Evolutionary conservation across 2,888 invertebrate genomes (phyloP).

Genomic region (Drosophila ustulata): DNA sequence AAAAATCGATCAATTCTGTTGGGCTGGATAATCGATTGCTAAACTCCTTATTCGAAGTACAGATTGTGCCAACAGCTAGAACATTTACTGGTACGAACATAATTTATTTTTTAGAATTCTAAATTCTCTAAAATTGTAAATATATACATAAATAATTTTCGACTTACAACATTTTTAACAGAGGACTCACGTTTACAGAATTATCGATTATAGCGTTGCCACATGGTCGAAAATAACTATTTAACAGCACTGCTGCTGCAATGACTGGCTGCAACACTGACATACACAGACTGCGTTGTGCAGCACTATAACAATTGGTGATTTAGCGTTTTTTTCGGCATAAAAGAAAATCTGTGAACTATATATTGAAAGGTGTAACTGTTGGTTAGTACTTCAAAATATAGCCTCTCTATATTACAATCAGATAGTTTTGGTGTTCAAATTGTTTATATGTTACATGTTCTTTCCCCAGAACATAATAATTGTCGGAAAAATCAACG

Average conservation of each 20-base stretch:
- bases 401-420: conserved; percentile 8
- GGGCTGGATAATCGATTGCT: no score
- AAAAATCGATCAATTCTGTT: no score
- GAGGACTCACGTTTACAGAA: neutral
- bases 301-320: conserved; percentile 56
- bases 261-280: conserved; percentile 17
- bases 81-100: neutral
- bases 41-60: no score
- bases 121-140: neutral
- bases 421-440: conserved; percentile 11
- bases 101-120: no score
- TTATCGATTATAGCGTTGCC: conserved; percentile 23
- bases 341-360: conserved; percentile 62
- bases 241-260: conserved; percentile 10
- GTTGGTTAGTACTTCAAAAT: conserved; percentile 60
- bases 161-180: no score
- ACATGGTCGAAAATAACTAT: neutral
- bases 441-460: conserved; percentile 46
- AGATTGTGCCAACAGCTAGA: no score
- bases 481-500: conserved; percentile 51
- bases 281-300: conserved; percentile 14
- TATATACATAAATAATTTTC: no score
- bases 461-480: conserved; percentile 53
- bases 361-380: conserved; percentile 58
- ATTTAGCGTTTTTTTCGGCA: conserved; percentile 77